Evolutionary conservation across 1,140 invertebrate genomes (phyloP), one percentile per base, ranked within the genome.

Genomic region (Eumaeus atala): DNA sequence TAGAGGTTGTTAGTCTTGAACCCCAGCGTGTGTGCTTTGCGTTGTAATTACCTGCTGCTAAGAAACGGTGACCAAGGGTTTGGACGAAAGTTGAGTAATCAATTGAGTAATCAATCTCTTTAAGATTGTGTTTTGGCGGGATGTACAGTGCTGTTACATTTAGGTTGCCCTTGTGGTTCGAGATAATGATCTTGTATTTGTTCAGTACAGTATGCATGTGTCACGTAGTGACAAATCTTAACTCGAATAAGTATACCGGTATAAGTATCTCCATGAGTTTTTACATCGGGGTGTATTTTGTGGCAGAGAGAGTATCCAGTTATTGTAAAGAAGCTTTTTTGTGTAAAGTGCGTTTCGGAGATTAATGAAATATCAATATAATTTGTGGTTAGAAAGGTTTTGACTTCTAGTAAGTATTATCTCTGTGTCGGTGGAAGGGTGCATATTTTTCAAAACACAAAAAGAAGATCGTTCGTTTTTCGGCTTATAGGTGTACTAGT

Each of bases 21-120:
- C 52, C 67, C 59, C 57, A 66, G 6, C 56, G n/a, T 1, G 50
- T 47, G 11, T 66, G 48, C 36, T 69, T 66, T 1, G 61, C 37
- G 34, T 69, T 69, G 34, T 38, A 64, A 11, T 64, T 53, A 9
- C 58, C 53, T 5, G 58, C 62, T 6, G 47, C 61, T 34, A 63
- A 33, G 37, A 52, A 62, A 9, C 56, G 17, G 3, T 16, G 8
- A 4, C 52, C 49, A 11, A 58, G 52, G 28, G 21, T 54, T 40
- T 48, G 33, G n/a, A 59, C 28, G 12, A 49, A 56, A 3, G 18
- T 9, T 7, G 28, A 12, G 16, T 40, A n/a, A n/a, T n/a, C n/a
- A n/a, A n/a, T n/a, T n/a, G n/a, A n/a, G n/a, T n/a, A 56, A 5
- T 35, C 17, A 11, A 51, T 37, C 11, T 51, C 21, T 35, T 38